Base-by-base conservation (phyloP, 92 coral and sea anemone species). In the Phenganax marumi region DNA sequence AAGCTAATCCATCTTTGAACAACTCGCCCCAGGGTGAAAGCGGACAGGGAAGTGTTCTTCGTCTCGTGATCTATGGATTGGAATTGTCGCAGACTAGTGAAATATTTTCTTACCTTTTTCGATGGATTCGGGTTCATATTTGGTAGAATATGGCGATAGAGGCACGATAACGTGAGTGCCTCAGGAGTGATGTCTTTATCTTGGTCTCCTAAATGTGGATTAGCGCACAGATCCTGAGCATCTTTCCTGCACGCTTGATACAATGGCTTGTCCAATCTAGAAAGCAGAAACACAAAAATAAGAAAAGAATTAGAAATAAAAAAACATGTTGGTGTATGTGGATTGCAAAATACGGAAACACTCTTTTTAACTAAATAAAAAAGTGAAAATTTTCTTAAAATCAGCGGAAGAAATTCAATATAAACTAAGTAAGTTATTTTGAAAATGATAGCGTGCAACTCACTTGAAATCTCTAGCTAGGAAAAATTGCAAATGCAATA, bases 401-500 rank as follows among this genome's bases (percentile, higher is more conserved):
- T 33, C 43, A 1, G 43, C 43, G 43, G 43, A 33, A 33, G 5
- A 33, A 33, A 33, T 33, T 33, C 2, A 33, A 33, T 33, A 1
- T 1, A 33, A 33, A 33, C 5, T 33, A 33, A 33, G 43, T 33
- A 33, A 5, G 5, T 33, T 1, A 33, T 33, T 1, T 1, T 33
- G 43, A 5, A 33, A 33, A 1, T 33, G 43, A 33, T 5, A 33
- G 43, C 5, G 2, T 33, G 43, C 5, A 8, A 2, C 88, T 81
- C 76, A 94, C 98, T 86, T 81, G 76, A 94, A 92, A 69, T 94
- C 98, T 81, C 98, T 87, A 47, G 98, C 89, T 70, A 94, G 81
- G 81, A 94, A 94, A 81, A 94, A 94, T 87, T 94, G 94, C 73
- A 94, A 70, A 84, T 94, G 98, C 76, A 94, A 61, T 54, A 94